A percentile compares a stretch with the other conserved stretches of the same genome.
Evolutionary conservation across 1,140 invertebrate species (phyloP).

Genomic region (Drosophila takahashii): DNA sequence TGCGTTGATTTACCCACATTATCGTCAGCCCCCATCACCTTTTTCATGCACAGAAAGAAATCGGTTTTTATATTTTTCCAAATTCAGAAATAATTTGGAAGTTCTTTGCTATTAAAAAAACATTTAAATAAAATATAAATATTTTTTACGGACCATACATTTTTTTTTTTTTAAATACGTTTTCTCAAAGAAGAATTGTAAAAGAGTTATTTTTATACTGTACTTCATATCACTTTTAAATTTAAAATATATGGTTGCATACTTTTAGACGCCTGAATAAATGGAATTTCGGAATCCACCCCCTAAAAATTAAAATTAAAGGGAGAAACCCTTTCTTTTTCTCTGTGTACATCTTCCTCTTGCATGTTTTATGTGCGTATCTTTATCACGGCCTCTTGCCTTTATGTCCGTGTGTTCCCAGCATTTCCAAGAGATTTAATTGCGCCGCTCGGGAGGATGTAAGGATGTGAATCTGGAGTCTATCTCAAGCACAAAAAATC

Average conservation of each 20-base stretch:
- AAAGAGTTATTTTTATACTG: no score
- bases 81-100: neutral
- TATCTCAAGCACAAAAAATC: constrained; percentile 7
- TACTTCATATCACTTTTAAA: no score
- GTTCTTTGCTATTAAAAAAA: neutral
- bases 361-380: constrained; percentile 44
- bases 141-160: no score
- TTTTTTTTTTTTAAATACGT: no score
- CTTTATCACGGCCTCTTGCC: neutral
- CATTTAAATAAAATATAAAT: no score
- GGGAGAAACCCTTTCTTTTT: no score
- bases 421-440: constrained; percentile 69
- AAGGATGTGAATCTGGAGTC: neutral
- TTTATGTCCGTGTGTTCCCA: constrained; percentile 12
- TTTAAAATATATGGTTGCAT: no score
- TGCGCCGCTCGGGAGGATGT: constrained; percentile 33
- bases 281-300: no score
- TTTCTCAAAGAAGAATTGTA: no score
- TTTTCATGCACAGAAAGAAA: neutral
- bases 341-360: neutral
- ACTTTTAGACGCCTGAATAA: no score
- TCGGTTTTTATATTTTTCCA: neutral
- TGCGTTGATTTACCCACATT: neutral
- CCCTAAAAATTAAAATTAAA: no score
- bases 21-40: neutral